Evolutionary conservation across 2,888 invertebrate species (phyloP), one percentile per base, ranked within the genome.

Genomic region (Hypomecis atomaria): DNA sequence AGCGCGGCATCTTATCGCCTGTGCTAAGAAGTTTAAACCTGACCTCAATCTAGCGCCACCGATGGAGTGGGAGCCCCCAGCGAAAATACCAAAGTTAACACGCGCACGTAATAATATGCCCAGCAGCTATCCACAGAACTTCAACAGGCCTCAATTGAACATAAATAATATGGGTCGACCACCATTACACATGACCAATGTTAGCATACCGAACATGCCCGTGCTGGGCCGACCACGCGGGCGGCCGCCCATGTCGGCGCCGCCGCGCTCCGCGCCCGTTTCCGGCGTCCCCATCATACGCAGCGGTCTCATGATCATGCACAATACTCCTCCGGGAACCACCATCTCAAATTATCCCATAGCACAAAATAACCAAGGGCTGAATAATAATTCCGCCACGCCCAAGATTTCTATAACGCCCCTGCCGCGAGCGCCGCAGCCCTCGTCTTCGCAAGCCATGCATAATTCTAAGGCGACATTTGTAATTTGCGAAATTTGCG

Each of bases 401-500:
- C 98, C 98, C 71, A 98, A 97, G 93, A 98, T 98, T 93, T 98
- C 98, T 57, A 98, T 98, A 85, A 98, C 98, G 65, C 97, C 98
- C 65, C 93, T 98, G 79, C 97, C 97, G 75, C 94, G 97, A 69
- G 95, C 95, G 73, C 90, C 93, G 62, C 91, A 86, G 85, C 91
- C 91, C 0, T 89, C 89, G 5, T 90, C 90, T 45, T 90, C 90
- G 4, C 88, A 89, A 64, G 64, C 82, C 45, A 73, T 82, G 61
- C 87, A 84, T 63, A 90, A 88, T 75, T 87, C 88, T n/a, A 97
- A 97, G 87, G 96, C 96, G 71, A 96, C 97, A 58, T 98, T 98
- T 91, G 98, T 98, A 72, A 98, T 98, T 77, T 99, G 99, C 90
- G 99, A 99, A 94, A 98, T 99, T 76, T 99, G 99, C 91, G 98